Base-by-base conservation (phyloP, 2,888 invertebrate species). In the Beris morrisii region DNA sequence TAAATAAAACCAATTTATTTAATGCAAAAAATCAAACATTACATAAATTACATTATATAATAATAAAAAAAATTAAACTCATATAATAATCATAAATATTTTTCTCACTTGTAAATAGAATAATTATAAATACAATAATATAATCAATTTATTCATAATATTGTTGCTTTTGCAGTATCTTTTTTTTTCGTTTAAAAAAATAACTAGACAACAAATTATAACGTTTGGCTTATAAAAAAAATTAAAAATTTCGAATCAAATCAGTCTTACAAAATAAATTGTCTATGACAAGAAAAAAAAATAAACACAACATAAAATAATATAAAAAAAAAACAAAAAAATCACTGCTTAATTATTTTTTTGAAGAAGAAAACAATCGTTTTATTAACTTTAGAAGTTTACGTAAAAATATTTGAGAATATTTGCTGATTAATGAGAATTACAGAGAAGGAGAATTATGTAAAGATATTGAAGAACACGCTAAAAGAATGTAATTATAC, bases 1-100 rank as follows among this genome's bases (percentile, higher is more conserved):
- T 50, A 64, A 59, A 71, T 69, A 65, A 69, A 67, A 48, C 55
- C 48, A 63, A 66, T 67, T 64, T 69, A 69, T 59, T 68, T 65
- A 67, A 71, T 67, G 50, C 38, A 63, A 52, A 22, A 63, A 63
- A 74, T 74, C 72, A 74, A 75, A 75, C 73, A 73, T 74, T 73
- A 75, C 74, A 74, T 75, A 74, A 75, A 73, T 72, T 71, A 70
- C 70, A 64, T 53, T 43, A 52, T 54, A 52, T 31, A 50, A 64
- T 44, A 28, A 28, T 7, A 53, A 64, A 52, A 61, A 7, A 31
- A 61, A 61, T 32, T 52, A 13, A 48, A 48, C 13, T 22, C 13
- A 38, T 53, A 54, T 53, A 64, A 32, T 43, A 30, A 64, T 53
- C 30, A 13, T 30, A 46, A 46, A 59, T 58, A 59, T 58, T 64